Evolutionary conservation across 2,888 invertebrate genomes (phyloP), one percentile per base, ranked within the genome.

Genomic region (Leptinotarsa peninsularis): DNA sequence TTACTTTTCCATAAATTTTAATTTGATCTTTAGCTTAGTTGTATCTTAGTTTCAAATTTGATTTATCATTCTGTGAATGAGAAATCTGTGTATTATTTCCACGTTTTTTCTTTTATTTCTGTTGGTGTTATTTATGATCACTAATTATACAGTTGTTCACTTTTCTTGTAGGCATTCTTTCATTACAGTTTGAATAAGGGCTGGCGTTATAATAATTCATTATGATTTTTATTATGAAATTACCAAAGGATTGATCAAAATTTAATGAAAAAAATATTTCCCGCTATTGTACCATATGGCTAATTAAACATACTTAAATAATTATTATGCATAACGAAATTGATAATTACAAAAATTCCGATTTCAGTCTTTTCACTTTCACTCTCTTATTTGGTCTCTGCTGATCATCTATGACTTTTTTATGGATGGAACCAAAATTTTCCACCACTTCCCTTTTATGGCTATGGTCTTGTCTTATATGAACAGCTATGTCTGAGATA

Each of bases 401-500:
- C 5, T 72, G 63, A 49, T 71, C 60, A 49, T 66, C 74, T 10
- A 72, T 67, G 66, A 73, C 69, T 73, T 76, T 74, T 66, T 67
- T 73, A 67, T 73, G 67, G 21, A 67, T 66, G 4, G 56, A n/a
- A 56, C 56, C 66, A 52, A 58, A 56, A 14, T 23, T 27, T 21
- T 75, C 67, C 15, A 66, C 33, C n/a, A 66, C 43, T 67, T 76
- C 75, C 23, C 71, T 71, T 63, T 79, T 81, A 43, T 80, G 80
- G 49, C 69, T 78, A 78, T 87, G 87, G 49, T 81, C 83, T 63
- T 75, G 78, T 60, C 85, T 77, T 71, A 87, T 80, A 76, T 87
- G 87, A 5, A 80, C 75, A 27, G 84, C 84, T 5, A 87, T 83
- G 66, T 86, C 85, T 27, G 82, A 79, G n/a, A 86, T 86, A 72